Percentiles rank a stretch among this genome's conserved stretches.
Evolutionary conservation across 2,888 invertebrate species (phyloP).

Genomic region (Pyrrhia umbra): DNA sequence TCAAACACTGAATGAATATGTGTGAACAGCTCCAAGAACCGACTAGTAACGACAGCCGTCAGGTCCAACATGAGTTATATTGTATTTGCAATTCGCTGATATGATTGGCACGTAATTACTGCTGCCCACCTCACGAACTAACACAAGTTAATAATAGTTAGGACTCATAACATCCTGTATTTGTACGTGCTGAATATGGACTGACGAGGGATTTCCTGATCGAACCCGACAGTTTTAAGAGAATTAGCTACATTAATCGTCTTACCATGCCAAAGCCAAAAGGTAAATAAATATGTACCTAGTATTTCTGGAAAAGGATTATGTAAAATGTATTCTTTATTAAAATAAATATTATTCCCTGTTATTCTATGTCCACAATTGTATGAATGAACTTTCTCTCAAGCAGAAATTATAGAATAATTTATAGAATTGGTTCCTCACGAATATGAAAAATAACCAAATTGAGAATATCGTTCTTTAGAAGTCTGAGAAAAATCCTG

Average conservation of each 20-base stretch:
- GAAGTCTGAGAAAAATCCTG: not conserved
- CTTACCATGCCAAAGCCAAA: no score
- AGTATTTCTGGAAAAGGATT: no score
- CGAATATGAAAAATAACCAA: no score
- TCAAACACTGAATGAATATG: constrained; percentile 38
- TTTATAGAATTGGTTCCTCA: no score
- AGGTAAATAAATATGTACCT: no score
- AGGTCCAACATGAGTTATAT: constrained; percentile 32
- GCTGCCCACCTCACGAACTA: constrained; percentile 9
- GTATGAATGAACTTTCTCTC: no score
- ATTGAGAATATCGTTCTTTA: no score
- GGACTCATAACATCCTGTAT: constrained; percentile 24
- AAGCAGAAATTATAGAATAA: no score
- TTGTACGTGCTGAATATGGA: constrained; percentile 13
- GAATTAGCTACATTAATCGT: not conserved
- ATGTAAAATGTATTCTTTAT: no score
- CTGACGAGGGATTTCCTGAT: not conserved
- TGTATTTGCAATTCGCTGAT: constrained; percentile 9
- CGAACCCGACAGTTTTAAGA: not conserved
- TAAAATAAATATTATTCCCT: no score
- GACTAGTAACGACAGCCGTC: constrained; percentile 18
- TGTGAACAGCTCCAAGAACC: constrained; percentile 36
- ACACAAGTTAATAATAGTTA: constrained; percentile 36
- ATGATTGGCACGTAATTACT: constrained; percentile 47
- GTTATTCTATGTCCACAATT: no score